Evolutionary conservation across 2,888 invertebrate genomes (phyloP), one percentile per base, ranked within the genome.

Genomic region (Pyrochroa serraticornis): DNA sequence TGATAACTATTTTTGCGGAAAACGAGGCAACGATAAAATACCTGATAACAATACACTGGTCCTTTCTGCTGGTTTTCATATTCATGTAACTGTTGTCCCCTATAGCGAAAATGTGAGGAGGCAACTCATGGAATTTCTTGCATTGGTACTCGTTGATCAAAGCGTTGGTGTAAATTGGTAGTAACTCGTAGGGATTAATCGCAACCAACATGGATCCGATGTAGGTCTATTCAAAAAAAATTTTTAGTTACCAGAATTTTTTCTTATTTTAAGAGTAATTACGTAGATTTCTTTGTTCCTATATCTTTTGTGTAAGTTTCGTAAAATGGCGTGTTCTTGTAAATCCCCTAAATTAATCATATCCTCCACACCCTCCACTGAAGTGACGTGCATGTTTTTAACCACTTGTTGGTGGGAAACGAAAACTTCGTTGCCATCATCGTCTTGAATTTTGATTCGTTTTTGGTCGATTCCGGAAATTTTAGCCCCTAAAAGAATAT

Each of bases 1-100:
- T 36, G 10, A 36, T 36, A 36, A 36, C 10, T 36, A 36, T 22
- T 22, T 22, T 22, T 22, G 22, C 22, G 22, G 22, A 22, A 22
- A 2, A 22, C 22, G 7, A 13, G 39, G 39, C 46, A 53, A 53
- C 22, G 47, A 39, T 36, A 44, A 62, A 59, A 63, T 77, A 92
- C 92, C 93, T 93, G 71, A 97, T 97, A 43, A 98, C 95, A 58
- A 98, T 90, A 73, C 96, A 96, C 76, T 97, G 97, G 79, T 96
- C 90, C 62, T 86, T 86, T 56, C 83, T 81, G 47, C 86, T 85
- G 2, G 88, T 84, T 74, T 88, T 84, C 86, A 97, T 89, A 72
- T 91, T 89, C 67, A 86, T 86, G 74, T 93, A 96, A 36, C 94
- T 91, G 77, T 90, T 93, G 78, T 97, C 95, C 7, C 95, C 96